These are phyloP conservation scores for Galleria mellonella DNA, from an alignment of 1,140 invertebrate genomes.

Conservation along the genomic window DNA sequence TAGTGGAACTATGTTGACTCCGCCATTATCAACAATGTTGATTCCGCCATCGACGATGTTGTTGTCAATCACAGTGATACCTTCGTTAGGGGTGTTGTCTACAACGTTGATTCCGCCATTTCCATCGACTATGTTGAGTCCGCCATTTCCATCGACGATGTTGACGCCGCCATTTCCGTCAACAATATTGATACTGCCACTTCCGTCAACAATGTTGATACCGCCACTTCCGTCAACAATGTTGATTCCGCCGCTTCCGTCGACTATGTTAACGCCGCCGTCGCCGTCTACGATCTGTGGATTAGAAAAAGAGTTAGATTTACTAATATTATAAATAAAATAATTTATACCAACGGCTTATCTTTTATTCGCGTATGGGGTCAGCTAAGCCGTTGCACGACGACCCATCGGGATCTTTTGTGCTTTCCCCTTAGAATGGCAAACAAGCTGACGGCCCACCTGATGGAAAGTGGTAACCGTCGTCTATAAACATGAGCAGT, in stretches of 20 bases:
- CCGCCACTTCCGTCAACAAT: slow-evolving; percentile 15
- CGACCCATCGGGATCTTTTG: too few species aligned
- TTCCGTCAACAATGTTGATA: slow-evolving; percentile 12
- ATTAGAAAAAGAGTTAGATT: neutral
- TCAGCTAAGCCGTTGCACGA: too few species aligned
- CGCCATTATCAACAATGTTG: slow-evolving; percentile 8
- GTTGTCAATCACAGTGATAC: slow-evolving; percentile 10
- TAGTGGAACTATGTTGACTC: neutral
- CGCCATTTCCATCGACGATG: slow-evolving; percentile 2
- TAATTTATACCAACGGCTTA: too few species aligned
- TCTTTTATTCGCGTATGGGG: too few species aligned
- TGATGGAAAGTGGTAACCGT: too few species aligned
- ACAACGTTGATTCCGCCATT: neutral
- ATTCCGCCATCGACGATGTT: neutral
- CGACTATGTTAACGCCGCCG: slow-evolving; percentile 15
- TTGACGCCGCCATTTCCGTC: slow-evolving; percentile 2
- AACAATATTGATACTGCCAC: slow-evolving; percentile 6
- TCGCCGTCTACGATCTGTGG: slow-evolving; percentile 10
- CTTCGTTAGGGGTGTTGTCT: neutral
- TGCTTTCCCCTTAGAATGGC: too few species aligned
- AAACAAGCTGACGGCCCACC: too few species aligned
- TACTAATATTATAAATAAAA: neutral
- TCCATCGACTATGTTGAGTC: slow-evolving; percentile 12
- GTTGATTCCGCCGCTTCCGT: slow-evolving; percentile 12
- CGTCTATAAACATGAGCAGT: too few species aligned